Base-by-base conservation (phyloP, 1,140 invertebrate species). In the Melitaea cinxia region DNA sequence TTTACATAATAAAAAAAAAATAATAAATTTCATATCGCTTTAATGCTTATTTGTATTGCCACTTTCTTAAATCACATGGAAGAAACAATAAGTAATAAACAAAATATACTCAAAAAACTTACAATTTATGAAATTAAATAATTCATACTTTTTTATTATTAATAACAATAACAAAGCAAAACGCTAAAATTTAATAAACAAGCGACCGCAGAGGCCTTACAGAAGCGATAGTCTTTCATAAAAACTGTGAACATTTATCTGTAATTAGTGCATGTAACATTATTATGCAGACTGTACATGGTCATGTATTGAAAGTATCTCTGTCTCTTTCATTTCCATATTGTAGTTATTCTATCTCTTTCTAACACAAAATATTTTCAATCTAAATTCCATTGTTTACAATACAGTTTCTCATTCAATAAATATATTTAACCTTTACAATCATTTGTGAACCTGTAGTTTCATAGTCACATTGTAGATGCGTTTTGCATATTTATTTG, bases 151-250 rank as follows among this genome's bases (percentile, higher is more conserved):
- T 77, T 72, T 66, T 75, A 68, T 71, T 70, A 73, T 71, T 59
- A 64, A 82, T 79, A 87, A 87, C 86, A 87, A 87, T 82, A 87
- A 89, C 84, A 82, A 83, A 89, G 84, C 82, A 77, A 81, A 76
- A 73, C 81, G 69, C 72, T 60, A 67, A 64, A 66, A 69, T 58
- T 70, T 30, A 62, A 47, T 68, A 65, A 67, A 47, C 50, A 73
- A 60, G 68, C 70, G 55, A 47, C 56, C 52, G 42, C 14, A 49
- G 30, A 23, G 47, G 49, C 45, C 19, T 9, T 10, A 30, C 39
- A 24, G 4, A 56, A 56, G 63, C 54, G 42, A 47, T 42, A 23
- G 5, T 49, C n/a, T 45, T 26, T n/a, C 49, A 54, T 52, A 30
- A 23, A 54, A 24, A 54, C 23, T 24, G 58, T 53, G 47, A 52